Evolutionary conservation across 1,140 invertebrate species (phyloP), one percentile per base, ranked within the genome.

Genomic region (Megalonaias nervosa): DNA sequence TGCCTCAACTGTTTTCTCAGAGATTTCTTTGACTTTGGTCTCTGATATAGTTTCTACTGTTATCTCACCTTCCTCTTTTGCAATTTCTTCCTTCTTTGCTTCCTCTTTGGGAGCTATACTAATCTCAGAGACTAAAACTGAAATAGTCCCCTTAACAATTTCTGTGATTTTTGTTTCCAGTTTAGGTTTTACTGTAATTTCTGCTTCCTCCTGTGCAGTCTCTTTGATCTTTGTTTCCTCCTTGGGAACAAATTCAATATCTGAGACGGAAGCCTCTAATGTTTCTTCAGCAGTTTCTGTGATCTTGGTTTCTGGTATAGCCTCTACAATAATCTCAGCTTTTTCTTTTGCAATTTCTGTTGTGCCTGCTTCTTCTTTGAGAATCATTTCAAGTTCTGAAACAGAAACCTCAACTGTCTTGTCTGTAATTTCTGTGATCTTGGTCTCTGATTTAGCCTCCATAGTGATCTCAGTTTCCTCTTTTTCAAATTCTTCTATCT

Each of bases 401-500:
- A 23, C 21, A 11, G 21, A 23, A 14, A 23, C 19, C 21, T 62
- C 60, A 62, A 14, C 21, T n/a, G 60, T 23, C 13, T 62, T 6
- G 5, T 62, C 60, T n/a, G 60, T 14, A 62, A 62, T 23, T 23
- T 62, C 60, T 62, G 60, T 62, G 19, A 65, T 21, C 12, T 61
- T 31, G 2, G n/a, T 14, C n/a, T 19, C 55, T 67, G 64, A 21
- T 59, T 58, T 31, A 38, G 69, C 31, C 9, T 23, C 56, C 23
- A 48, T 58, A 61, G 19, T 19, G 38, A 70, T 26, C 14, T 64
- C 14, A 13, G 17, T n/a, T 21, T 48, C 48, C 19, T n/a, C 61
- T 57, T 72, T 17, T 16, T n/a, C 48, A 59, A 58, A 26, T 23
- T 80, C 67, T 71, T 79, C 79, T 61, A 15, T 62, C 2, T 62